These are phyloP conservation scores for Folsomia candida DNA, from an alignment of 2,888 invertebrate species.

Conservation along the genomic window DNA sequence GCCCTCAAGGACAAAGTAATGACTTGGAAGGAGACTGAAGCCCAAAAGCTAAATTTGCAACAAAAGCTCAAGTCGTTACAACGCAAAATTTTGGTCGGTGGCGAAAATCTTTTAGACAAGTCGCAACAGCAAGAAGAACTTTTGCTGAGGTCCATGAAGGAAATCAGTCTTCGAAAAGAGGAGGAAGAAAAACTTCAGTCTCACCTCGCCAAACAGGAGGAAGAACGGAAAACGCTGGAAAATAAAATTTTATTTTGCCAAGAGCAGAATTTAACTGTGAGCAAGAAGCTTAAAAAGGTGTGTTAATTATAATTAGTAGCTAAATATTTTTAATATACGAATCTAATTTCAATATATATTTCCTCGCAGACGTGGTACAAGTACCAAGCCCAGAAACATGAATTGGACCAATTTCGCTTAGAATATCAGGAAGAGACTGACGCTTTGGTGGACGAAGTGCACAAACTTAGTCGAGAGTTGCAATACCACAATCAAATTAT, in stretches of 20 bases:
- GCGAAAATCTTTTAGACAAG: constrained; percentile 95
- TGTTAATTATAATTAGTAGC: background rate
- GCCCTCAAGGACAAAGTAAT: constrained; percentile 40
- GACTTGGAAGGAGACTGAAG: constrained; percentile 41
- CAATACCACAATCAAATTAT: constrained; percentile 87
- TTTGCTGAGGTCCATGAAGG: constrained; percentile 80
- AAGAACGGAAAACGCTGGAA: constrained; percentile 86
- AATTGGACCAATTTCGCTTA: constrained; percentile 79
- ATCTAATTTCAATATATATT: background rate
- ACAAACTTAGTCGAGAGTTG: constrained; percentile 84
- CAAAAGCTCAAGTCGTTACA: constrained; percentile 79
- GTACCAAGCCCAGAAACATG: constrained; percentile 80
- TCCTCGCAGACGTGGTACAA: constrained; percentile 63
- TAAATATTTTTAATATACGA: background rate
- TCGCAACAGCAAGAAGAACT: constrained; percentile 89
- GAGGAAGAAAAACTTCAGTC: constrained; percentile 74
- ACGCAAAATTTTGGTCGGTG: constrained; percentile 92
- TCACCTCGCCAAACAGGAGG: constrained; percentile 82
- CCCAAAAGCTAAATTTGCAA: constrained; percentile 52
- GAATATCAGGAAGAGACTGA: constrained; percentile 98
- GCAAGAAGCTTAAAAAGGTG: constrained; percentile 85
- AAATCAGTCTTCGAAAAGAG: constrained; percentile 67
- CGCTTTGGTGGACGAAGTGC: constrained; percentile 86
- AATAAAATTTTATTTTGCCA: constrained; percentile 91
- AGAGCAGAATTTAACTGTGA: constrained; percentile 90